These are phyloP conservation scores for Climacteris rufus DNA, from an alignment of 2,113 vertebrate species.

Conservation along the genomic window DNA sequence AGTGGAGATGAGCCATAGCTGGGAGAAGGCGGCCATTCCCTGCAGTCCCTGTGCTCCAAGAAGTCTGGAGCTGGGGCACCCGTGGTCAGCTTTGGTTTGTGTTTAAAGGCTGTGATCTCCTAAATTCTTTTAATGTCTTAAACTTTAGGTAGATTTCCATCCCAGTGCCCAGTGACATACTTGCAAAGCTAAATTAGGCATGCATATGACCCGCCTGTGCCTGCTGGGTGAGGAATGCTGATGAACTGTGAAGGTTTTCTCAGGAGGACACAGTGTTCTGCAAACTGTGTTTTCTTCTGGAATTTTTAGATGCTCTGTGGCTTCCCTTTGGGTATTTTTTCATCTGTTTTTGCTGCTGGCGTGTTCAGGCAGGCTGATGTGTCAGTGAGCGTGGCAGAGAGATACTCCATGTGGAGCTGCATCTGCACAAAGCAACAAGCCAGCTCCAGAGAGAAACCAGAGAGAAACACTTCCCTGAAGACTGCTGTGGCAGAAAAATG, in stretches of 20 bases:
- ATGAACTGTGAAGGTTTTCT: neutral
- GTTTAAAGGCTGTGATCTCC: neutral
- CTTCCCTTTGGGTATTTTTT: neutral
- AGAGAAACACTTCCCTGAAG: neutral
- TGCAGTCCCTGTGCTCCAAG: neutral
- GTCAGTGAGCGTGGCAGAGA: neutral
- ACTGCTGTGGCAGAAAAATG: neutral
- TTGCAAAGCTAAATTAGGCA: neutral
- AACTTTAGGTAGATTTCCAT: neutral
- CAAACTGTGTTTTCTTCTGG: neutral
- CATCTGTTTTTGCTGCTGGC: neutral
- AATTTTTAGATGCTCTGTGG: neutral
- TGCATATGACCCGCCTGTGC: accelerated
- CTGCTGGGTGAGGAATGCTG: neutral
- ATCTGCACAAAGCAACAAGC: neutral
- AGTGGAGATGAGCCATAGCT: neutral
- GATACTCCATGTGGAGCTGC: neutral
- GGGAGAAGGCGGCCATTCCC: accelerated
- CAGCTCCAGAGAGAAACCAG: neutral
- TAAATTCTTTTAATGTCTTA: neutral
- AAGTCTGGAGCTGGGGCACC: neutral
- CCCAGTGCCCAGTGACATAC: neutral
- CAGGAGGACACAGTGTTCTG: neutral
- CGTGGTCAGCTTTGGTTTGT: neutral
- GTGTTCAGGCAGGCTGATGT: neutral